phyloP scores from a whole-genome alignment of 2,888 invertebrate species.

The Clusia tigrina region DNA sequence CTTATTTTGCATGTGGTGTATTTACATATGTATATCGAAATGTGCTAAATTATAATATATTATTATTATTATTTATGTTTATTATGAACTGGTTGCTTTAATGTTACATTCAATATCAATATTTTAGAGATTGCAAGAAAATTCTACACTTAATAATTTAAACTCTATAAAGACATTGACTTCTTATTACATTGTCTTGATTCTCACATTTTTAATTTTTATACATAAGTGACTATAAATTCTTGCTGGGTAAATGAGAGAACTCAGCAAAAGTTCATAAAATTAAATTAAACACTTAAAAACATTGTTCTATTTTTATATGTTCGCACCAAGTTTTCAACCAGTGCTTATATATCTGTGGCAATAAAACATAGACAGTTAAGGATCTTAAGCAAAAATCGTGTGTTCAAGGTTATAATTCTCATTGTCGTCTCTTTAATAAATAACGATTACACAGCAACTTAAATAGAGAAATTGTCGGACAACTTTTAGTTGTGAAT shows the following conservation, averaged over 20 bases:
- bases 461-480: no score
- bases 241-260: not conserved
- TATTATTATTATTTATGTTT: not conserved
- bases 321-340: no score
- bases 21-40: not conserved
- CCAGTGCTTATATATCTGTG: no score
- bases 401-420: no score
- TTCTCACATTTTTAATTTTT: not conserved
- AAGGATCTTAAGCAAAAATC: no score
- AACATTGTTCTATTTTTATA: not conserved
- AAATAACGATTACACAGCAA: no score
- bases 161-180: not conserved
- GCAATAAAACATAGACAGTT: no score
- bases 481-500: no score
- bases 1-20: constrained; percentile 12
- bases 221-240: constrained; percentile 1
- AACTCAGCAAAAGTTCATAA: not conserved
- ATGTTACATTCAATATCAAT: not conserved
- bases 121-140: not conserved
- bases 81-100: no score
- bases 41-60: not conserved
- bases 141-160: not conserved
- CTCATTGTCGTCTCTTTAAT: no score
- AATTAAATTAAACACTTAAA: not conserved
- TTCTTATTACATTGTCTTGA: not conserved